These are phyloP conservation scores for Carapus acus DNA, from an alignment of 2,797 vertebrate genomes.

Conservation along the genomic window DNA sequence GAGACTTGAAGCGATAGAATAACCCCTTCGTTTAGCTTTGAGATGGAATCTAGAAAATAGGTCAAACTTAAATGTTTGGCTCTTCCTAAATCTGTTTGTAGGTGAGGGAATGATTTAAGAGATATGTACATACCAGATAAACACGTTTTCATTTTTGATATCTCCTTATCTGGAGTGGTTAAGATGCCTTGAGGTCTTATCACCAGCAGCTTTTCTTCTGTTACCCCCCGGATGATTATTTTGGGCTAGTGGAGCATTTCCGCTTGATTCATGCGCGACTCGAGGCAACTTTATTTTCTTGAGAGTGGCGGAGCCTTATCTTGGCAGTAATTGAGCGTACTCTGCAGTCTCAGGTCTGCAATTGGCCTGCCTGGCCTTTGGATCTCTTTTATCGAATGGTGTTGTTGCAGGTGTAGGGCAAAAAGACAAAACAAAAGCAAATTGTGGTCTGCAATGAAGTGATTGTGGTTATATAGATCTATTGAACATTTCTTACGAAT, in stretches of 20 bases:
- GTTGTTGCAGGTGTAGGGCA: conserved; percentile 14
- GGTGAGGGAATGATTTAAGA: not conserved
- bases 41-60: no score
- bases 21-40: conserved; percentile 5
- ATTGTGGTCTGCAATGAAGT: conserved; percentile 5
- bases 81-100: not conserved
- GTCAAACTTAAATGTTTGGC: not conserved
- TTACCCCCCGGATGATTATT: conserved; percentile 36
- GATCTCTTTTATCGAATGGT: conserved; percentile 14
- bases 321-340: conserved; percentile 34
- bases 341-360: conserved; percentile 29
- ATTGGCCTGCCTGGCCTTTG: conserved; percentile 35
- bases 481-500: conserved; percentile 1
- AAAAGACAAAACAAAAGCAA: conserved; percentile 27
- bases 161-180: no score
- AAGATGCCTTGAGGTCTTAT: conserved; percentile 11
- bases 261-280: conserved; percentile 33
- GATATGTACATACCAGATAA: conserved; percentile 3
- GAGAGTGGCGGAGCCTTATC: conserved; percentile 31
- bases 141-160: conserved; percentile 3
- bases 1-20: conserved; percentile 13
- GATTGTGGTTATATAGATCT: conserved; percentile 27
- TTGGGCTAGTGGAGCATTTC: conserved; percentile 29
- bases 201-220: conserved; percentile 15
- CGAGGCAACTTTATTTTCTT: conserved; percentile 28